These are phyloP conservation scores for Pterocles gutturalis DNA, from an alignment of 2,113 vertebrate genomes.

Conservation along the genomic window DNA sequence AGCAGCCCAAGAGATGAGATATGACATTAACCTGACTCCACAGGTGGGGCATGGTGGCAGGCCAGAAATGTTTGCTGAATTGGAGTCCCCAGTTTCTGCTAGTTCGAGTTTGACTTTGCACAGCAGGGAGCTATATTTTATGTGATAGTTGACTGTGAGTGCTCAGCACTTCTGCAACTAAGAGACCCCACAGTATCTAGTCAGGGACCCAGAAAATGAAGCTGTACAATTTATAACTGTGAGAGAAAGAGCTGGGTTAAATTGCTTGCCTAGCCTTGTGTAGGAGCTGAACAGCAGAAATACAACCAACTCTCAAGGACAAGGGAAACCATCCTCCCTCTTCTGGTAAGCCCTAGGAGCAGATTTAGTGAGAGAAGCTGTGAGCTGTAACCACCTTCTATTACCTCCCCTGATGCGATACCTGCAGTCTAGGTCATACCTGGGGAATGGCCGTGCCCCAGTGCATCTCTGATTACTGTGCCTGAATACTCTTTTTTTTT, in stretches of 20 bases:
- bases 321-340: neutral
- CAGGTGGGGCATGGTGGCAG: neutral
- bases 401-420: accelerated
- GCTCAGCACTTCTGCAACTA: slow-evolving; percentile 37
- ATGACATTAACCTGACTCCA: neutral
- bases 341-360: neutral
- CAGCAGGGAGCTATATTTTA: neutral
- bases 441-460: neutral
- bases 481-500: neutral
- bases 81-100: neutral
- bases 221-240: slow-evolving; percentile 2
- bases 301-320: slow-evolving; percentile 13
- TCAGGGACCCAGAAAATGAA: slow-evolving; percentile 19
- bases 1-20: neutral
- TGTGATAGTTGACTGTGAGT: neutral
- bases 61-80: neutral
- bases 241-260: neutral
- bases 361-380: slow-evolving; percentile 2
- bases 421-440: neutral
- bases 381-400: neutral
- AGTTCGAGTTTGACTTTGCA: neutral
- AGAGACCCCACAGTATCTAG: neutral
- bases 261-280: slow-evolving; percentile 30
- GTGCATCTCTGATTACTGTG: neutral
- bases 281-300: slow-evolving; percentile 33